Base-by-base conservation (phyloP, 1,140 invertebrate species). In the Eriocheir sinensis region DNA sequence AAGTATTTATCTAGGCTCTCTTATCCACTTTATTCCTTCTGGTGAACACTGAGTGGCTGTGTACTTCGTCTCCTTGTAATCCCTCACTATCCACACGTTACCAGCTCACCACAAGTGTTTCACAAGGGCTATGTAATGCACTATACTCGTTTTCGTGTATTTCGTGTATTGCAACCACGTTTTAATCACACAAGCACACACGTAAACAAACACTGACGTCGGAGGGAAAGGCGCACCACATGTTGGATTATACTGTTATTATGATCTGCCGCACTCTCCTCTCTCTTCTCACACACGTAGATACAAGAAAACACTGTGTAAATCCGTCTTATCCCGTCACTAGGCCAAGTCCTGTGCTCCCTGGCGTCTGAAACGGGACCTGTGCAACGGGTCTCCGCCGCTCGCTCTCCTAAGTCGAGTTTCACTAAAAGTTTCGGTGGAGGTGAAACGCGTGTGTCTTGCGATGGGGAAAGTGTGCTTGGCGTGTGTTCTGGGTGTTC, bases 281-380 rank as follows among this genome's bases (percentile, higher is more conserved):
- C 60, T 86, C 15, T 21, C 15, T n/a, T 41, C 41, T 32, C 17
- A 44, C 8, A 12, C 27, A 44, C 40, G n/a, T 17, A 44, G n/a
- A 53, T 44, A 53, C 8, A 60, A 44, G 48, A 21, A 27, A 53
- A 30, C 41, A 12, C 21, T 93, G 36, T 30, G 48, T 90, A 38
- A 80, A 60, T 40, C 48, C 83, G 89, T 81, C 89, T 81, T 90
- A 89, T 94, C 86, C 93, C 88, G 44, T 34, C 93, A 89, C 86
- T 89, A 94, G 38, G 93, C 79, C 44, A 94, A 94, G 93, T 94
- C 86, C 93, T 88, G 93, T 94, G 89, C 60, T 81, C 93, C 93
- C 30, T 90, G 80, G 21, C 93, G 93, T 86, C 80, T 72, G 53
- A 86, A 94, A 94, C 93, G 93, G 93, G 85, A 94, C 93, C 48